Evolutionary conservation across 2,113 vertebrate species (phyloP).

Genomic region (Malurus elegans): DNA sequence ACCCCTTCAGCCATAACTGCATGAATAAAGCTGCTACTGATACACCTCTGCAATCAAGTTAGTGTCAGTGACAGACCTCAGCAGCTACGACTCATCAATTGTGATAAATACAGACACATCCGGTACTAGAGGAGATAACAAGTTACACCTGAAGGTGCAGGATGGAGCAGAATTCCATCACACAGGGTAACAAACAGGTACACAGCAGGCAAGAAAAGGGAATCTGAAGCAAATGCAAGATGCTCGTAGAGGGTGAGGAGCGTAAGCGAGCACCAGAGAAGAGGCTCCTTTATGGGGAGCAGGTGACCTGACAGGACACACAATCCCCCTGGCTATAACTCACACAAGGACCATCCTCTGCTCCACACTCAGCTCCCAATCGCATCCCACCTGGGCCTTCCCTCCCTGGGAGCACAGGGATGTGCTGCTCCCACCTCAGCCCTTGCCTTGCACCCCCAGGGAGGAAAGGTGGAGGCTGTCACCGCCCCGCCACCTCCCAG

Average conservation of each 20-base stretch:
- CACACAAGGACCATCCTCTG: fast-evolving
- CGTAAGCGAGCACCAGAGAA: fast-evolving
- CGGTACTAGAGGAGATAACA: fast-evolving
- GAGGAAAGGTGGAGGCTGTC: fast-evolving
- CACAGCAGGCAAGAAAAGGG: fast-evolving
- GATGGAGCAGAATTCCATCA: background rate
- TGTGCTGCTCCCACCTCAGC: background rate
- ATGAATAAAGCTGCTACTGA: background rate
- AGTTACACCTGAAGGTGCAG: background rate
- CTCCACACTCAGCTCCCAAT: fast-evolving
- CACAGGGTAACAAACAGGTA: no score
- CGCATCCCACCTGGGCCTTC: background rate
- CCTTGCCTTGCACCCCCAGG: fast-evolving
- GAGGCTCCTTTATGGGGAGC: background rate
- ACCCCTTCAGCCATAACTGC: background rate
- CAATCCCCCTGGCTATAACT: background rate
- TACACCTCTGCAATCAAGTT: background rate
- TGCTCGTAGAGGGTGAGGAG: fast-evolving
- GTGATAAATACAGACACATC: fast-evolving
- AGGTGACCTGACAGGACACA: fast-evolving
- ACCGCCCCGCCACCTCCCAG: fast-evolving
- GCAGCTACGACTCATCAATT: background rate
- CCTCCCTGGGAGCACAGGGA: background rate
- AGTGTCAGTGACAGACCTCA: background rate
- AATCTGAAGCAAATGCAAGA: fast-evolving